These are phyloP conservation scores for Meloidogyne hapla DNA, from an alignment of 1,140 invertebrate species.

Conservation along the genomic window DNA sequence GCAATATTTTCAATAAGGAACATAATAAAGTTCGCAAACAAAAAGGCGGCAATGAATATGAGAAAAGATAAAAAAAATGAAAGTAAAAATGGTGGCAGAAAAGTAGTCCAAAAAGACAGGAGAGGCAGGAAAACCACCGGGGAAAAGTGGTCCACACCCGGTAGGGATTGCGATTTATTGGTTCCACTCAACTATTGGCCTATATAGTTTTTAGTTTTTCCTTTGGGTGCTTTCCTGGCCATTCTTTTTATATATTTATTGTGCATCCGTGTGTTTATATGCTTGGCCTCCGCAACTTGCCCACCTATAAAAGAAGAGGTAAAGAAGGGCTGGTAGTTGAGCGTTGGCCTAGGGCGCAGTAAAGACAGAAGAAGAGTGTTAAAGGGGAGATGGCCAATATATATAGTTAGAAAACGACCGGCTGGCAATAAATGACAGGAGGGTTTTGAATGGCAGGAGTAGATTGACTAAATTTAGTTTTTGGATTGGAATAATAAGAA, in stretches of 20 bases:
- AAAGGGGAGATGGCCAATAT: background rate
- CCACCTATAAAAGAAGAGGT: background rate
- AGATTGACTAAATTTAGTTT: too few relatives aligned
- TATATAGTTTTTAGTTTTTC: background rate
- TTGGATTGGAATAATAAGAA: too few relatives aligned
- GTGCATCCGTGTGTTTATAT: background rate
- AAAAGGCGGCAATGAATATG: constrained; percentile 10
- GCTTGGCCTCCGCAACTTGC: background rate
- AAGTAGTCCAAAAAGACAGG: background rate
- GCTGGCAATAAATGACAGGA: background rate
- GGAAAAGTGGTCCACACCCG: background rate
- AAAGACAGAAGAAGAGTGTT: background rate
- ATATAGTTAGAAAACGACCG: background rate
- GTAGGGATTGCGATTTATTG: background rate
- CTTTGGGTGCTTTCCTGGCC: background rate
- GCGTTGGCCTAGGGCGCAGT: background rate
- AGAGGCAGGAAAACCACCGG: background rate
- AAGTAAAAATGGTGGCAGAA: background rate
- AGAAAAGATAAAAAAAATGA: background rate
- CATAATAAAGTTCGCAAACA: background rate
- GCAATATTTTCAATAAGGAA: background rate
- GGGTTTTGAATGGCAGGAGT: too few relatives aligned
- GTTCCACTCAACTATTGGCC: background rate
- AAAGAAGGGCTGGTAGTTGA: background rate
- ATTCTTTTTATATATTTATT: constrained; percentile 1